phyloP scores from a whole-genome alignment of 2,797 vertebrate species.

The Epinephelus malabaricus region DNA sequence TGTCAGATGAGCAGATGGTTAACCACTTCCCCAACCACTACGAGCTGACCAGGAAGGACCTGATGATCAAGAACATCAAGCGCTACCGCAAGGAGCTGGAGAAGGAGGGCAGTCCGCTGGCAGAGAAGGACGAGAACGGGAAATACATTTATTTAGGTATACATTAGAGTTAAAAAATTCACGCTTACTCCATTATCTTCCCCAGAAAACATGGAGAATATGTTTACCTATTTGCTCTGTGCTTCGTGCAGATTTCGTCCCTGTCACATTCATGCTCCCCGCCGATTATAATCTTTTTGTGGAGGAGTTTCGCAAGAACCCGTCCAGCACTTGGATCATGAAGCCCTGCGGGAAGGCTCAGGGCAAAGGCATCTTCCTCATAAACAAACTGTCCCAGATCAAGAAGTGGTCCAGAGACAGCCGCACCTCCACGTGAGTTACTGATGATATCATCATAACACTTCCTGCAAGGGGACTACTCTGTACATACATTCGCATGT shows the following conservation, averaged over 20 bases:
- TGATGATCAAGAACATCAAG: constrained; percentile 99
- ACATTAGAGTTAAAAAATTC: neutral
- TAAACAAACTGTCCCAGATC: constrained; percentile 99
- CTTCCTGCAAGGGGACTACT: neutral
- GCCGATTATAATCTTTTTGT: constrained; percentile 98
- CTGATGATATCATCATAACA: neutral
- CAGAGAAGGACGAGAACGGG: constrained; percentile 97
- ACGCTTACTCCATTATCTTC: too few relatives aligned
- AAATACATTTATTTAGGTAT: constrained; percentile 96
- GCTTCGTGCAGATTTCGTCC: constrained; percentile 93
- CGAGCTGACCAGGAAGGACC: constrained; percentile 96
- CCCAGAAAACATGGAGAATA: neutral
- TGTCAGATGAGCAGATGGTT: constrained; percentile 98
- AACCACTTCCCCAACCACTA: constrained; percentile 99
- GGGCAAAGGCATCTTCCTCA: constrained; percentile 99
- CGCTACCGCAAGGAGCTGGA: constrained; percentile 96
- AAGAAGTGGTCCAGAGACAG: constrained; percentile 99
- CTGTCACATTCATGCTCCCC: constrained; percentile 98
- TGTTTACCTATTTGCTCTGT: neutral
- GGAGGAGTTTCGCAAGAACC: constrained; percentile 98
- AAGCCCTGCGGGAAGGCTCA: constrained; percentile 99
- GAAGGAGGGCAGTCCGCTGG: constrained; percentile 94
- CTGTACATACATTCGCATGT: constrained; percentile 10
- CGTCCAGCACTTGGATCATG: constrained; percentile 99
- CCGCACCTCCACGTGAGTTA: constrained; percentile 95